phyloP scores from a whole-genome alignment of 2,113 vertebrate species.

The Oryzias javanicus region DNA sequence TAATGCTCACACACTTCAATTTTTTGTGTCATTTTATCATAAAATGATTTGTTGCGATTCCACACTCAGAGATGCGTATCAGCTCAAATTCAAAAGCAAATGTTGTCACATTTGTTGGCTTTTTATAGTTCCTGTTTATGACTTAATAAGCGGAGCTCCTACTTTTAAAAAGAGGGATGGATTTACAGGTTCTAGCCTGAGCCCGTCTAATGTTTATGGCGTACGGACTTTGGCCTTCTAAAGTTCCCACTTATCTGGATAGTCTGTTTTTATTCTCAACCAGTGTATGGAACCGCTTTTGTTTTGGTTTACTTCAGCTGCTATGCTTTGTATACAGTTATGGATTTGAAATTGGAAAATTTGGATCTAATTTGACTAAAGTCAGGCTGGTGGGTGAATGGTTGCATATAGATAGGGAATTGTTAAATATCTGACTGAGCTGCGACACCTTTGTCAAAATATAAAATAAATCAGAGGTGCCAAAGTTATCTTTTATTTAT shows the following conservation, averaged over 20 bases:
- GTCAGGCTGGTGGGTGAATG: too few relatives aligned
- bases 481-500: too few relatives aligned
- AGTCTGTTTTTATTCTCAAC: not conserved
- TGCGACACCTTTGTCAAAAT: too few relatives aligned
- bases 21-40: not conserved
- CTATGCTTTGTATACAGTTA: conserved; percentile 1
- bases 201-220: conserved; percentile 48
- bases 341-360: not conserved
- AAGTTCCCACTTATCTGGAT: conserved; percentile 20
- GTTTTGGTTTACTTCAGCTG: not conserved
- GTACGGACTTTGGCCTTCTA: conserved; percentile 49
- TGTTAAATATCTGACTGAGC: too few relatives aligned
- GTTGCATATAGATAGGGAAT: too few relatives aligned
- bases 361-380: too few relatives aligned
- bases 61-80: not conserved
- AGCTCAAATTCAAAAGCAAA: not conserved
- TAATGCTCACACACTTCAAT: not conserved
- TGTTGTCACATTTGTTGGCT: not conserved
- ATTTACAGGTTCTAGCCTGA: conserved; percentile 23
- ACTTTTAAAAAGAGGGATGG: conserved; percentile 47
- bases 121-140: conserved; percentile 27
- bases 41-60: not conserved
- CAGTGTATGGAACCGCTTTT: not conserved
- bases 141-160: conserved; percentile 5
- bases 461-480: too few relatives aligned